A percentile compares a stretch with the other conserved stretches of the same genome.
Evolutionary conservation across 2,797 vertebrate genomes (phyloP).

Genomic region (Chlorospingus semifuscus): DNA sequence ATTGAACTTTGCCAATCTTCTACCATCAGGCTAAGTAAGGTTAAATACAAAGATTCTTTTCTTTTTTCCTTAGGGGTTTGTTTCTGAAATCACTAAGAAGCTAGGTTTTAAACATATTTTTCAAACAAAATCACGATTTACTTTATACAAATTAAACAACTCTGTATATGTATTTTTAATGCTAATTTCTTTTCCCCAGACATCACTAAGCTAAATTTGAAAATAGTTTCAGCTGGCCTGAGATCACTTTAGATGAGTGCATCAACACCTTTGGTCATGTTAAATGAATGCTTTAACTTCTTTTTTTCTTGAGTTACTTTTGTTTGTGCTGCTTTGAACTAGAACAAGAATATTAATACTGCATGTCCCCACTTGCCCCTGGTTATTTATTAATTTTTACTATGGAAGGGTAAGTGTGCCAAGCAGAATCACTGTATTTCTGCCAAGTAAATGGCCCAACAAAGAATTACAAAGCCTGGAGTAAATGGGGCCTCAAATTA

Average conservation of each 20-base stretch:
- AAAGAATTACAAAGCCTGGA: neutral
- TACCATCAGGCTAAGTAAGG: neutral
- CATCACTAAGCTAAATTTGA: neutral
- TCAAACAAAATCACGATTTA: neutral
- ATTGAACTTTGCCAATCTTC: neutral
- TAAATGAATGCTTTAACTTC: neutral
- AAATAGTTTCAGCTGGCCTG: neutral
- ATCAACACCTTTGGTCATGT: neutral
- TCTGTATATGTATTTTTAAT: neutral
- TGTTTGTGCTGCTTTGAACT: neutral
- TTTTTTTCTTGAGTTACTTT: neutral
- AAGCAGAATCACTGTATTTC: neutral
- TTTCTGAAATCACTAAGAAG: neutral
- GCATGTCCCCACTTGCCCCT: neutral
- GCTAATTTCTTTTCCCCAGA: neutral
- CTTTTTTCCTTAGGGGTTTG: neutral
- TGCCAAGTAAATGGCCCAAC: neutral
- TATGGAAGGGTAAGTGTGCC: neutral
- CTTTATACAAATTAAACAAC: neutral
- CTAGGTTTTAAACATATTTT: neutral
- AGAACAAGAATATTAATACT: neutral
- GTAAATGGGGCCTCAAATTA: neutral
- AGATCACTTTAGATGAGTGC: neutral
- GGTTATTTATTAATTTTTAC: neutral
- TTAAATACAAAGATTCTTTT: neutral